Evolutionary conservation across 2,888 invertebrate species (phyloP).

Genomic region (Nineta flava): DNA sequence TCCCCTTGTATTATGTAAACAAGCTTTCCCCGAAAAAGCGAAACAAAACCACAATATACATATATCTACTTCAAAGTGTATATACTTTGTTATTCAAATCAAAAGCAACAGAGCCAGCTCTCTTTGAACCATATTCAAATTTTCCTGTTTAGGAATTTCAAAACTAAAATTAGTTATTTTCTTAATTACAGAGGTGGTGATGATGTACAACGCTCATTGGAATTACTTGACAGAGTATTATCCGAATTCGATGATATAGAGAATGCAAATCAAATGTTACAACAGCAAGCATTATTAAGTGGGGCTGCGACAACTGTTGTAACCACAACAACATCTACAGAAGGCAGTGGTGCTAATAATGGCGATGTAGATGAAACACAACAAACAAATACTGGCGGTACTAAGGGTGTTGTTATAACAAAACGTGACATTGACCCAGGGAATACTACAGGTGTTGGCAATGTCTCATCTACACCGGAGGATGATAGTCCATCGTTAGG

Average conservation of each 20-base stretch:
- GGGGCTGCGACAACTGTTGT: slow-evolving; percentile 28
- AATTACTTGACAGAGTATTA: slow-evolving; percentile 74
- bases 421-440: slow-evolving; percentile 14
- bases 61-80: no score
- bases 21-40: no score
- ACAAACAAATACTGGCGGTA: slow-evolving; percentile 33
- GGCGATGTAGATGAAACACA: slow-evolving; percentile 28
- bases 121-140: no score
- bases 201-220: slow-evolving; percentile 77
- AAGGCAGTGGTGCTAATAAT: slow-evolving; percentile 25
- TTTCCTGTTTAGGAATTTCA: no score
- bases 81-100: no score
- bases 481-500: slow-evolving; percentile 62
- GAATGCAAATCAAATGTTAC: slow-evolving; percentile 39
- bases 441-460: slow-evolving; percentile 9
- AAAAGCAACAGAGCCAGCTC: no score
- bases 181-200: slow-evolving; percentile 56
- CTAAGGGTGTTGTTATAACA: slow-evolving; percentile 12
- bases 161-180: slow-evolving; percentile 8
- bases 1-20: no score
- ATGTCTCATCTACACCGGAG: slow-evolving; percentile 27
- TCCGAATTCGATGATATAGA: slow-evolving; percentile 78
- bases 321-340: slow-evolving; percentile 26
- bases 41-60: no score
- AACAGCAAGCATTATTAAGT: slow-evolving; percentile 25